phyloP scores from a whole-genome alignment of 2,888 invertebrate genomes.

The Latheticus oryzae region DNA sequence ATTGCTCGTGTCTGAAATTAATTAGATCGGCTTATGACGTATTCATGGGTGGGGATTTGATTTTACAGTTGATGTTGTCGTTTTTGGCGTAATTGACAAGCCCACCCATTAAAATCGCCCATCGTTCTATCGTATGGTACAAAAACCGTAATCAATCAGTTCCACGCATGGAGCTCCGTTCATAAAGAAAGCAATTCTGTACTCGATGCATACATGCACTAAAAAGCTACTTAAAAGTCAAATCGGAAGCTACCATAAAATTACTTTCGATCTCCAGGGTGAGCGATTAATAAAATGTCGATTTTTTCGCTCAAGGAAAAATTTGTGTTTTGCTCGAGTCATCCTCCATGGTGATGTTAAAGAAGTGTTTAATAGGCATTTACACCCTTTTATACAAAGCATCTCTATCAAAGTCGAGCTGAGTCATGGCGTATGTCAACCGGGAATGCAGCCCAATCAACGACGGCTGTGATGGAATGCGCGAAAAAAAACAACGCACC shows the following conservation, averaged over 20 bases:
- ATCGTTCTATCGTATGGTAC: no score
- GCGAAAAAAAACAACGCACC: constrained; percentile 47
- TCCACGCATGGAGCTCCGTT: constrained; percentile 27
- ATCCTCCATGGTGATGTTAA: constrained; percentile 43
- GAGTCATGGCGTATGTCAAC: constrained; percentile 61
- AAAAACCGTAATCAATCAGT: constrained; percentile 30
- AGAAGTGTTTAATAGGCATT: constrained; percentile 62
- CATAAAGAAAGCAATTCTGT: constrained; percentile 26
- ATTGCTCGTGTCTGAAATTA: constrained; percentile 51
- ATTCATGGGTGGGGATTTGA: constrained; percentile 35
- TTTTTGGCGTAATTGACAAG: constrained; percentile 4
- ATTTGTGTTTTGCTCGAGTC: constrained; percentile 47
- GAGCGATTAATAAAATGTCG: constrained; percentile 32
- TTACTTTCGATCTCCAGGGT: constrained; percentile 30
- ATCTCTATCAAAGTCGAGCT: constrained; percentile 60
- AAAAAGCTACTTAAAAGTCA: constrained; percentile 32
- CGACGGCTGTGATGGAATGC: constrained; percentile 50
- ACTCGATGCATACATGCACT: constrained; percentile 6
- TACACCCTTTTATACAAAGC: constrained; percentile 63
- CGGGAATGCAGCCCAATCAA: constrained; percentile 61
- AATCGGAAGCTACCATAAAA: constrained; percentile 41
- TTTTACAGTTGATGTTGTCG: no score
- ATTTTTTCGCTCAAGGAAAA: constrained; percentile 31
- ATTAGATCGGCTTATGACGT: constrained; percentile 45
- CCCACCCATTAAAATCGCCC: neutral